Conservation (phyloP, 30 jellyfish, hydroid and myxozoan species). For the Aurelia coerulea region DNA sequence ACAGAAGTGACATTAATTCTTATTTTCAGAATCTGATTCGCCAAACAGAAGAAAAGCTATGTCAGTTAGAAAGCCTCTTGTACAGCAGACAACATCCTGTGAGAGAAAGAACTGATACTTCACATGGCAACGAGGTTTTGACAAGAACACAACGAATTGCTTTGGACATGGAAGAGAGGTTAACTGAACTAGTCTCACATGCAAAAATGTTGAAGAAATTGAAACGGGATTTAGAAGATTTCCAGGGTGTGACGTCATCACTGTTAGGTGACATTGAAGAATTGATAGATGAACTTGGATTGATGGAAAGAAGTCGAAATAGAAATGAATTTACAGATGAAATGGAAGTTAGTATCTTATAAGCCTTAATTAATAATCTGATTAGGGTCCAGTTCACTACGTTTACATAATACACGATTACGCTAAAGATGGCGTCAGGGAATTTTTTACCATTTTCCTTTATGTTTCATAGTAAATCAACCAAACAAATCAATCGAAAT, state of each 20-base stretch:
- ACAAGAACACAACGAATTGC: conserved; percentile 48
- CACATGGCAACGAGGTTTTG: conserved; percentile 32
- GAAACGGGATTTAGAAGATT: conserved; percentile 48
- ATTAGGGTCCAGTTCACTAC: too few relatives aligned
- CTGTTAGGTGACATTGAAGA: conserved; percentile 23
- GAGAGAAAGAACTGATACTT: conserved; percentile 47
- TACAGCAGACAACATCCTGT: conserved; percentile 69
- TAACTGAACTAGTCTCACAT: conserved; percentile 39
- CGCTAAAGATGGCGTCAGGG: too few relatives aligned
- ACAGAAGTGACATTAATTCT: neutral
- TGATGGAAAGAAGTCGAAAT: conserved; percentile 13
- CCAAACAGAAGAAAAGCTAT: conserved; percentile 36
- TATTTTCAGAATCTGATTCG: conserved; percentile 26
- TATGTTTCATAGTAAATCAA: too few relatives aligned
- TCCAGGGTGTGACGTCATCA: conserved; percentile 29
- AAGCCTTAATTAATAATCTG: neutral
- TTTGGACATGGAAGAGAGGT: conserved; percentile 48
- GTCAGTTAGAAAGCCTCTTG: conserved; percentile 48
- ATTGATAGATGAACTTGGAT: conserved; percentile 4
- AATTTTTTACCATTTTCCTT: too few relatives aligned
- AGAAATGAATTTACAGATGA: conserved; percentile 13
- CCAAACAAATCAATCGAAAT: too few relatives aligned
- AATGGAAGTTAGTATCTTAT: conserved; percentile 22
- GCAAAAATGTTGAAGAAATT: conserved; percentile 53
- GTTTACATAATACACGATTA: too few relatives aligned